These are phyloP conservation scores for Nycticryphes semicollaris DNA, from an alignment of 2,113 vertebrate species.

Conservation along the genomic window DNA sequence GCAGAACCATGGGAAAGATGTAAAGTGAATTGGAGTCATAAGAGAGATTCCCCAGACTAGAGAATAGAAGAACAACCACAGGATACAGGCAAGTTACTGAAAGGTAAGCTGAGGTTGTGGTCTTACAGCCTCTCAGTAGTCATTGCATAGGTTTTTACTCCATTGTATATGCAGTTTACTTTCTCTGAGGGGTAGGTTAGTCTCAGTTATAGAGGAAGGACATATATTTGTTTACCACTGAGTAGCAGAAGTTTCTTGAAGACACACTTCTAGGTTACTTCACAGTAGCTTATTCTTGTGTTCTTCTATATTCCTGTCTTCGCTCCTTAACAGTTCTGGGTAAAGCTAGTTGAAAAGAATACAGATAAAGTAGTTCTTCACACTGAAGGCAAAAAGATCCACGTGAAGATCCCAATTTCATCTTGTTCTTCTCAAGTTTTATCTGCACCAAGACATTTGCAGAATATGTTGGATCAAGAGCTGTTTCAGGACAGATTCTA, in stretches of 20 bases:
- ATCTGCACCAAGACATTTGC: neutral
- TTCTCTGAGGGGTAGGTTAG: neutral
- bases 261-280: neutral
- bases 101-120: neutral
- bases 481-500: neutral
- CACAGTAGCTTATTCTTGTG: accelerated
- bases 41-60: neutral
- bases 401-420: neutral
- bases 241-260: neutral
- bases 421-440: neutral
- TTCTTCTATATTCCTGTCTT: neutral
- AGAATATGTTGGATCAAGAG: neutral
- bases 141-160: neutral
- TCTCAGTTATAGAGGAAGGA: neutral
- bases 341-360: neutral
- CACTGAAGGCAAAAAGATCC: neutral
- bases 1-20: neutral
- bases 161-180: neutral
- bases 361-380: neutral
- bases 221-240: neutral
- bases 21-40: neutral
- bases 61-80: neutral
- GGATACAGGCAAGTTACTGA: neutral
- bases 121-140: neutral
- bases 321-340: neutral